Evolutionary conservation across 1,140 invertebrate genomes (phyloP), one percentile per base, ranked within the genome.

Genomic region (Heterodera schachtii): DNA sequence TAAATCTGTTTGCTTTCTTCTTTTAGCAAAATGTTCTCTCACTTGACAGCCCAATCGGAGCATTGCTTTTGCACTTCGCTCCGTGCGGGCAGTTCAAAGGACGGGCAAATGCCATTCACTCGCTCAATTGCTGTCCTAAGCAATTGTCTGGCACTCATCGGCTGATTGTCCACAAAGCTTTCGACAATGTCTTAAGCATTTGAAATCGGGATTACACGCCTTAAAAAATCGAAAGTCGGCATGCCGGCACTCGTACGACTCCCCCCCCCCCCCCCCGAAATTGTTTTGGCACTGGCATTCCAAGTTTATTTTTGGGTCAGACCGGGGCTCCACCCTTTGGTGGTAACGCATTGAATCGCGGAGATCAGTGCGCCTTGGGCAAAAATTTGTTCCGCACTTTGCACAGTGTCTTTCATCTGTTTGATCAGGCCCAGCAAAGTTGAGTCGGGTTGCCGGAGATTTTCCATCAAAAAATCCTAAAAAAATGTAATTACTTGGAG

Each of bases 261-360:
- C 31, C 31, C 31, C 31, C 31, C 31, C 31, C 31, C 31, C 31
- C 31, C 31, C 31, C 31, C 31, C 31, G 31, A 31, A 31, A 31
- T 31, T 31, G 31, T 31, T 31, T 31, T 31, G 31, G 31, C 31
- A 31, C 31, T 31, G 31, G 31, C 31, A 31, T 19, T 49, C 46
- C 44, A 81, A 49, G n/a, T 49, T 4, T 57, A 81, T 81, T 76
- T 43, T 76, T 76, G 52, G 41, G 3, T 41, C 41, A 44, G 44
- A 86, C 86, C 85, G 41, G 85, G 85, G 75, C 78, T 76, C 85
- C 86, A 86, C n/a, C 83, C 86, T 8, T 69, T 52, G 21, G 71
- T 73, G 19, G 86, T 79, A 13, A 86, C 44, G 21, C 75, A 49
- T 44, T 82, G 21, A 52, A 87, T 60, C 0, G 83, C 85, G 21